Percentiles rank a stretch among this genome's conserved stretches.
phyloP scores from a whole-genome alignment of 2,797 vertebrate genomes.

The Notolabrus celidotus region DNA sequence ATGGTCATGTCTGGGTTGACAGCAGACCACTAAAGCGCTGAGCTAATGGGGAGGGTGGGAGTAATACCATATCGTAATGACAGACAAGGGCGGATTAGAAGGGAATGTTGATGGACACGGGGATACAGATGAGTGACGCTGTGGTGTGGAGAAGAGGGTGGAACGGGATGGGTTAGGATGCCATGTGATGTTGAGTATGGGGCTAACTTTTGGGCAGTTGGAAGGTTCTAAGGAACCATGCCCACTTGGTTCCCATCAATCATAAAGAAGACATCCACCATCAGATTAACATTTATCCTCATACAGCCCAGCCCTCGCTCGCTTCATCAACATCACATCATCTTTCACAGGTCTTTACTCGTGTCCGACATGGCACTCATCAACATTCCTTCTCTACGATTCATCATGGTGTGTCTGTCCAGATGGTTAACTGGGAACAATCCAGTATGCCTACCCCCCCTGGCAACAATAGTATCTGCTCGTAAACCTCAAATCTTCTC shows the following conservation, averaged over 20 bases:
- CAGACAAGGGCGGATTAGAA: conserved; percentile 72
- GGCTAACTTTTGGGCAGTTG: not conserved
- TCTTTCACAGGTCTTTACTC: conserved; percentile 49
- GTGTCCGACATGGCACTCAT: conserved; percentile 32
- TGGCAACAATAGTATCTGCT: conserved; percentile 64
- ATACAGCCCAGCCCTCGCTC: not conserved
- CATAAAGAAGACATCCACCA: conserved; percentile 31
- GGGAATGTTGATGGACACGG: conserved; percentile 73
- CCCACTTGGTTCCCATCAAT: conserved; percentile 34
- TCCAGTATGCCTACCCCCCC: conserved; percentile 28
- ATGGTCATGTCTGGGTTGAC: conserved; percentile 62
- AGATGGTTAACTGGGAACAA: conserved; percentile 44
- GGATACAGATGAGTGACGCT: conserved; percentile 62
- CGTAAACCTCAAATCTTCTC: conserved; percentile 62
- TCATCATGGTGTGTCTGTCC: conserved; percentile 51
- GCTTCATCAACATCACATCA: conserved; percentile 54
- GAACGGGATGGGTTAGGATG: conserved; percentile 36
- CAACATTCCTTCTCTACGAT: conserved; percentile 61
- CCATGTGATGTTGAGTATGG: conserved; percentile 36
- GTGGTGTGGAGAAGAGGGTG: conserved; percentile 11
- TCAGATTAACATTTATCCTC: conserved; percentile 30
- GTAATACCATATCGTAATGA: conserved; percentile 75
- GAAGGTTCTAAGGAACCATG: conserved; percentile 13
- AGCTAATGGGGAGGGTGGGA: conserved; percentile 46
- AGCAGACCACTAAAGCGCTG: conserved; percentile 47